phyloP scores from a whole-genome alignment of 2,888 invertebrate genomes.

The Tipula lateralis region DNA sequence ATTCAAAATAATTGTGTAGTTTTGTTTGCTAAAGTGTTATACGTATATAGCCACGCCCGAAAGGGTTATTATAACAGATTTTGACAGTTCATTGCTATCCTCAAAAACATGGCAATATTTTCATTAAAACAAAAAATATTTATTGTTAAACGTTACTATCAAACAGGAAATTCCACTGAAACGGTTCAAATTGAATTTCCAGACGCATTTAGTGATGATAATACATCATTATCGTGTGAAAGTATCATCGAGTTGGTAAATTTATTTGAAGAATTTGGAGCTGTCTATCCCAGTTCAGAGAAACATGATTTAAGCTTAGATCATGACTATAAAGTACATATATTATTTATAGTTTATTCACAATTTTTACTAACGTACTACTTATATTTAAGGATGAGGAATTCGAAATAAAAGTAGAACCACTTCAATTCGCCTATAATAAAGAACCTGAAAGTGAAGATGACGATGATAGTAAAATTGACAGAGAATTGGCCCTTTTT shows the following conservation, averaged over 20 bases:
- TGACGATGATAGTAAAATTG: not conserved
- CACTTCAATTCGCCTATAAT: not conserved
- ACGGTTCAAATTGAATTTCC: not conserved
- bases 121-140: constrained; percentile 30
- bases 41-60: not conserved
- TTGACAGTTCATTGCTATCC: not conserved
- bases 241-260: not conserved
- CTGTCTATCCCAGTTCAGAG: not conserved
- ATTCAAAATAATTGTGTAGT: not conserved
- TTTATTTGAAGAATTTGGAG: constrained; percentile 26
- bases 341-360: not conserved
- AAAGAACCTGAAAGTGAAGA: not conserved
- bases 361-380: not conserved
- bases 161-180: not conserved
- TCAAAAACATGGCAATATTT: constrained; percentile 9
- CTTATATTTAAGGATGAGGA: not conserved
- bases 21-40: not conserved
- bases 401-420: not conserved
- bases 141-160: constrained; percentile 27
- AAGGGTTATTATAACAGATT: not conserved
- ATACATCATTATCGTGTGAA: not conserved
- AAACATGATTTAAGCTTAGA: not conserved
- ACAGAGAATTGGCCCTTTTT: not conserved
- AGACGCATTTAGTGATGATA: not conserved
- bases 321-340: not conserved